These are phyloP conservation scores for Eugnorisma glareosa DNA, from an alignment of 2,888 invertebrate genomes.

Conservation along the genomic window DNA sequence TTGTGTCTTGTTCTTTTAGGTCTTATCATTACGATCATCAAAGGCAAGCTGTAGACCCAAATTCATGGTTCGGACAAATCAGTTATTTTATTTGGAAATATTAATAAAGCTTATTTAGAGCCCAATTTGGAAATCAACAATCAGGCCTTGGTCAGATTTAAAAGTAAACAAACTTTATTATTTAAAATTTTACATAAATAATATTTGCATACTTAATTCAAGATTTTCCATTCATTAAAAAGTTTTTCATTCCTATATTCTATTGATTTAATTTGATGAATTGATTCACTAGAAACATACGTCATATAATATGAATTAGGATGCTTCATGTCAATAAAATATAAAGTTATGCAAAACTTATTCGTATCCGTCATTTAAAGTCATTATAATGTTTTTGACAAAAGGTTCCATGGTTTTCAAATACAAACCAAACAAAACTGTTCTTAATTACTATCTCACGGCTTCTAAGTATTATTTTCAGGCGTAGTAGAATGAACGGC, in stretches of 20 bases:
- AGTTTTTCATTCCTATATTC: too few species aligned
- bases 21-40: not conserved
- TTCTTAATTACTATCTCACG: not conserved
- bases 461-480: not conserved
- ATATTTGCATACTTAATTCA: not conserved
- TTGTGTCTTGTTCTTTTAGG: too few species aligned
- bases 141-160: not conserved
- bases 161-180: not conserved
- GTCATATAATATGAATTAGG: not conserved
- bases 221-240: conserved; percentile 1
- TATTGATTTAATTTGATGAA: not conserved
- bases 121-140: not conserved
- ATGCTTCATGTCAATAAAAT: not conserved
- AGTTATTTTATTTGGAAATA: not conserved
- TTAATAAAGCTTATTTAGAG: not conserved
- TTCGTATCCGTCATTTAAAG: not conserved
- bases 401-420: not conserved
- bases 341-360: not conserved
- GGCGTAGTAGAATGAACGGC: not conserved
- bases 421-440: not conserved
- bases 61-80: not conserved
- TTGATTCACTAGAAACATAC: conserved; percentile 2
- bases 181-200: not conserved
- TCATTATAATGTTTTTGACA: not conserved
- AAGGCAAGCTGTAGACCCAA: not conserved